phyloP scores from a whole-genome alignment of 1,140 invertebrate genomes.

The Apocrypta bakeri region DNA sequence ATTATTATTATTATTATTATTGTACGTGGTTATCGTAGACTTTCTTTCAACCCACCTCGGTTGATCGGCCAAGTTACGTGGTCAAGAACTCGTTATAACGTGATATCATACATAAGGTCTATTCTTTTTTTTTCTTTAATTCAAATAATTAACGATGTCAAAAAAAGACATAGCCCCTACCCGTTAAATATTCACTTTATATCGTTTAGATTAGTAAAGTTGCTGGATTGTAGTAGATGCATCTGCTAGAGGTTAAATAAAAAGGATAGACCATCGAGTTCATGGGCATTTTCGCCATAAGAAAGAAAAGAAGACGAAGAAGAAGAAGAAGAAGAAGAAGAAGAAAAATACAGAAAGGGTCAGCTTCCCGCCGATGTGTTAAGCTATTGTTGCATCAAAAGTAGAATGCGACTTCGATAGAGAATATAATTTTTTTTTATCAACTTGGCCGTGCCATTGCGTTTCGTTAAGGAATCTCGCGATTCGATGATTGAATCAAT shows the following conservation, averaged over 20 bases:
- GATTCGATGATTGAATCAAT: conserved; percentile 33
- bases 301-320: not conserved
- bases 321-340: too few species aligned
- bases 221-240: not conserved
- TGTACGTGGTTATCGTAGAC: not conserved
- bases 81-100: conserved; percentile 16
- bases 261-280: conserved; percentile 20
- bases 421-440: conserved; percentile 46
- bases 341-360: too few species aligned
- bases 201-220: not conserved
- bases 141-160: not conserved
- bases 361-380: conserved; percentile 39
- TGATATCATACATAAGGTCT: conserved; percentile 12
- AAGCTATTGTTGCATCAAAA: not conserved
- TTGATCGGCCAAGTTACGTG: conserved; percentile 4
- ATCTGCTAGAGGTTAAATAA: not conserved
- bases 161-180: not conserved
- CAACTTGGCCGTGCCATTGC: conserved; percentile 52
- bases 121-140: conserved; percentile 13
- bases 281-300: conserved; percentile 5
- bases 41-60: not conserved
- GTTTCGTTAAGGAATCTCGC: conserved; percentile 36
- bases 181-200: not conserved
- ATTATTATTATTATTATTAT: conserved; percentile 22
- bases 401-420: conserved; percentile 6